A percentile compares a stretch with the other conserved stretches of the same genome.
Evolutionary conservation across 2,797 vertebrate species (phyloP).

Genomic region (Tauraco hartlaubi): DNA sequence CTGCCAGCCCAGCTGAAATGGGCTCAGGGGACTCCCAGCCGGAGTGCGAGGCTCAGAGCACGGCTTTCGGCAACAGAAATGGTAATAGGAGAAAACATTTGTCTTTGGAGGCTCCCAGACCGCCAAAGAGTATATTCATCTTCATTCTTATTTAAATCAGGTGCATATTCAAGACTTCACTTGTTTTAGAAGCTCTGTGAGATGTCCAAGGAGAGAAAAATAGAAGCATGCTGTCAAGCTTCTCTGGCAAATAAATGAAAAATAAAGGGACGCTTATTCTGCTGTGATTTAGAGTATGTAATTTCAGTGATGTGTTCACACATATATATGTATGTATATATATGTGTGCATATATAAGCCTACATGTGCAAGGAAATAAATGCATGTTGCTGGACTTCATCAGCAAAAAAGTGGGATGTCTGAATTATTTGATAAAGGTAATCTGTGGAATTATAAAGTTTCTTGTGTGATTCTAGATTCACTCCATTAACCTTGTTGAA

Average conservation of each 20-base stretch:
- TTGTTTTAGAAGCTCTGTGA: slow-evolving; percentile 2
- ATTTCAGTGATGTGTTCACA: background rate
- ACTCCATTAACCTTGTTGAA: background rate
- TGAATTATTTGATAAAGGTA: background rate
- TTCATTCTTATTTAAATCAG: slow-evolving; percentile 52
- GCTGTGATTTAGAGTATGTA: background rate
- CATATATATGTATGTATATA: too few species aligned
- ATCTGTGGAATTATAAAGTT: background rate
- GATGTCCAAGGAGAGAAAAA: background rate
- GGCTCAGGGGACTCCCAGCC: background rate
- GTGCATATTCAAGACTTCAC: background rate
- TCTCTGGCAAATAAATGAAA: background rate
- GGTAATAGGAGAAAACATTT: background rate
- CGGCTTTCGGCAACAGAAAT: background rate
- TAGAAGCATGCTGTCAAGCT: background rate
- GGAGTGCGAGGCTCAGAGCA: background rate
- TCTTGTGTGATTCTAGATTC: background rate
- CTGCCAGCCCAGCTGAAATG: slow-evolving; percentile 22
- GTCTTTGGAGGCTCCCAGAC: background rate
- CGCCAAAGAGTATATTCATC: background rate
- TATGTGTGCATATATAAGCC: background rate
- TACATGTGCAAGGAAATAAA: background rate
- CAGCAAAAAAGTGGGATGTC: background rate
- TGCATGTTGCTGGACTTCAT: background rate
- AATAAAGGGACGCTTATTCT: background rate